Evolutionary conservation across 2,113 vertebrate genomes (phyloP), one percentile per base, ranked within the genome.

Genomic region (Chloebia gouldiae): DNA sequence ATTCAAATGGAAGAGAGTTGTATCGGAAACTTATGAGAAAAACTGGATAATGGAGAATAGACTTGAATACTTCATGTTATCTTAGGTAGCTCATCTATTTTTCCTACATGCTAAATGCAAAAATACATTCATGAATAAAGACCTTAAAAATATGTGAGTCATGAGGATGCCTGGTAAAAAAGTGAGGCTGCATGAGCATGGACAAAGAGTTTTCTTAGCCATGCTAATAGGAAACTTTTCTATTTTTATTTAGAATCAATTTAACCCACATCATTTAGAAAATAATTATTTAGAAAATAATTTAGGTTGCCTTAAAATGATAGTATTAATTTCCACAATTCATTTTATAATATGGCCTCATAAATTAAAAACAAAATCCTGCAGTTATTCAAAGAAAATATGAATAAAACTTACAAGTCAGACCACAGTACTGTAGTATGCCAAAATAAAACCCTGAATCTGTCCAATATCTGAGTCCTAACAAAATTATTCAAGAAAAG

Each of bases 21-120:
- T 66, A 42, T 14, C 45, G 21, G 78, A 80, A 88, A 66, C 23
- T 69, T 81, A 30, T 24, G 66, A 65, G 77, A 53, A 84, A 95
- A 97, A 96, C 15, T 42, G 6, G 31, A 95, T 90, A 85, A 93
- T 79, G 51, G 70, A 85, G 90, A 96, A 83, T 63, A 71, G 59
- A 22, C 37, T 60, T 69, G 39, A 88, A 82, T 92, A 91, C 59
- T 89, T 96, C 82, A 88, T 87, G 69, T 66, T 90, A 61, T 96
- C 81, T 33, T 37, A 47, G 79, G 77, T 77, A 92, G 83, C 37
- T 91, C 69, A 95, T 69, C 88, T 81, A 53, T 84, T 65, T 70
- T 95, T 81, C 60, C 78, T 84, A 88, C 9, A 16, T 94, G 69
- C 56, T 76, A 70, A 96, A 82, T 42, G 63, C 11, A 88, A 88